Evolutionary conservation across 2,888 invertebrate genomes (phyloP).

Genomic region (Eupeodes luniger): DNA sequence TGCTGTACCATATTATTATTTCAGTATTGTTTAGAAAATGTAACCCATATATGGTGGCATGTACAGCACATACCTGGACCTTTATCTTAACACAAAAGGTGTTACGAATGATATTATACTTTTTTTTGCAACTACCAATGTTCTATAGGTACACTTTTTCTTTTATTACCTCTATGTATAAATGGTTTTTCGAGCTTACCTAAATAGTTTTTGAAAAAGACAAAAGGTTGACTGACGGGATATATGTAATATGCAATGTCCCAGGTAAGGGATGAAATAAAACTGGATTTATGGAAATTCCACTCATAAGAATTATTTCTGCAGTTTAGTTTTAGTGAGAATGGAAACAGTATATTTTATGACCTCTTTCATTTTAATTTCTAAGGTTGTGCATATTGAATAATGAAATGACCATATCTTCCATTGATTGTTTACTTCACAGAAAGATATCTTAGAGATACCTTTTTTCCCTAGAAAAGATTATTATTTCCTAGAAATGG

Average conservation of each 20-base stretch:
- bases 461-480: neutral
- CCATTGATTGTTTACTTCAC: neutral
- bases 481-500: neutral
- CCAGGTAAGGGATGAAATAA: constrained; percentile 3
- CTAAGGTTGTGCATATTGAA: neutral
- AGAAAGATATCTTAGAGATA: neutral
- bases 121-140: constrained; percentile 5
- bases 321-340: neutral
- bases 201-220: neutral
- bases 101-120: neutral
- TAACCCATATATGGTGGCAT: neutral
- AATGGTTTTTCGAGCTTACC: neutral
- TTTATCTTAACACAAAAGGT: neutral
- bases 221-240: neutral
- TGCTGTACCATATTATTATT: neutral
- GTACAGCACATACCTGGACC: neutral
- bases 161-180: neutral
- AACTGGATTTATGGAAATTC: constrained; percentile 7
- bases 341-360: neutral
- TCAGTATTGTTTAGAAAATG: neutral
- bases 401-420: neutral
- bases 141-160: neutral
- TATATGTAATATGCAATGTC: neutral
- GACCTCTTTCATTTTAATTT: neutral
- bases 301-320: neutral